phyloP scores from a whole-genome alignment of 23 tunicate species.

The Styela clava region DNA sequence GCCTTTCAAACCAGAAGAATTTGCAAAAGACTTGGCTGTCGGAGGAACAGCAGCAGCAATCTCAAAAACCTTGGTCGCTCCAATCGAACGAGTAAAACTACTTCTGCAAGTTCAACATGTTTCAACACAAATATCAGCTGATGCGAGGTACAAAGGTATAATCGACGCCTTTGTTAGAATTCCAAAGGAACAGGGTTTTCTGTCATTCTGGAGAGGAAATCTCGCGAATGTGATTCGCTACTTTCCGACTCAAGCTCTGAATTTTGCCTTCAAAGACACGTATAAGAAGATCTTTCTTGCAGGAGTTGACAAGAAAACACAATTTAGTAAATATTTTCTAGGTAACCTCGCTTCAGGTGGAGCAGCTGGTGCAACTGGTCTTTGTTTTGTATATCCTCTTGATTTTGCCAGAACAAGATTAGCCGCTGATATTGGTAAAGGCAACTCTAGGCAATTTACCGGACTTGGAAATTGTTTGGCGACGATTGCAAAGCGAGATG shows the following conservation, averaged over 20 bases:
- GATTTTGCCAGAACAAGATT: conserved; percentile 91
- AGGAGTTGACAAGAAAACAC: not conserved
- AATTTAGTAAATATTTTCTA: conserved; percentile 45
- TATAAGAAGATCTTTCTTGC: conserved; percentile 36
- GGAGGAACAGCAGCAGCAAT: conserved; percentile 89
- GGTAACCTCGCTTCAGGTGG: conserved; percentile 79
- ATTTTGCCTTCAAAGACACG: conserved; percentile 91
- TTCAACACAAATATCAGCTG: conserved; percentile 65
- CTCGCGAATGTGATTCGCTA: conserved; percentile 80
- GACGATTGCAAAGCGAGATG: conserved; percentile 52
- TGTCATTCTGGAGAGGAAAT: conserved; percentile 90
- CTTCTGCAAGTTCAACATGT: conserved; percentile 86
- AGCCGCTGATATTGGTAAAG: conserved; percentile 83
- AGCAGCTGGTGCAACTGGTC: conserved; percentile 86
- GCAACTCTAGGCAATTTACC: conserved; percentile 56
- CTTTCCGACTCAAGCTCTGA: conserved; percentile 72
- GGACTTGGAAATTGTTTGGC: conserved; percentile 78
- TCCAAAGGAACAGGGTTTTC: conserved; percentile 73
- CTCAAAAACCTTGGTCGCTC: conserved; percentile 85
- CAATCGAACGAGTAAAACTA: conserved; percentile 93
- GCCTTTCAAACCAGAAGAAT: conserved; percentile 35
- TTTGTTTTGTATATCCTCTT: conserved; percentile 92
- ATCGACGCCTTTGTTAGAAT: conserved; percentile 67
- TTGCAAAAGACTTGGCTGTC: conserved; percentile 72
- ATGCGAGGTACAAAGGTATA: conserved; percentile 72